These are phyloP conservation scores for Solenopsis fugax DNA, from an alignment of 1,140 invertebrate species.

Conservation along the genomic window DNA sequence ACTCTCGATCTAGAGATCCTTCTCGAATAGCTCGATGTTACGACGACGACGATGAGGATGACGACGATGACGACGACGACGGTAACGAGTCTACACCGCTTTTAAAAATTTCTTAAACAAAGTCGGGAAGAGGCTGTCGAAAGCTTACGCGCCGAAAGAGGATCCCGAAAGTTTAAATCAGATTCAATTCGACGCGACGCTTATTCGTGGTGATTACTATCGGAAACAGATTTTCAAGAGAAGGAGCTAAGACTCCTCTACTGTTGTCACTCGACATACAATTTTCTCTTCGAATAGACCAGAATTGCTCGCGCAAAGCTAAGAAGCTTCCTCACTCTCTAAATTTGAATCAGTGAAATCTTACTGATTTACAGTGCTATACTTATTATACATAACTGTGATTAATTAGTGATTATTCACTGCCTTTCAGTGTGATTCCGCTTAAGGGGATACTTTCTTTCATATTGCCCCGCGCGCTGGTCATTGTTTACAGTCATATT, in stretches of 20 bases:
- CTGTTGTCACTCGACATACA: neutral
- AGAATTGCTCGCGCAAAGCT: neutral
- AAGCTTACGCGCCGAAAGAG: neutral
- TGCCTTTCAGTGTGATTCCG: too few species aligned
- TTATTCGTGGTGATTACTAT: neutral
- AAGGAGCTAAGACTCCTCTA: neutral
- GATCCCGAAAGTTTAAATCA: slow-evolving; percentile 2
- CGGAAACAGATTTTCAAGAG: neutral
- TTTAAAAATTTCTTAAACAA: neutral
- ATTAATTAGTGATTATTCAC: too few species aligned
- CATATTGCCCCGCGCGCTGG: too few species aligned
- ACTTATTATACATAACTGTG: too few species aligned
- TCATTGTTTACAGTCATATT: too few species aligned
- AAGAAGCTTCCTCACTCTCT: neutral
- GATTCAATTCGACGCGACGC: neutral
- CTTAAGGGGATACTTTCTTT: too few species aligned
- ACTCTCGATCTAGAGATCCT: neutral
- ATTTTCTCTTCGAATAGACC: neutral
- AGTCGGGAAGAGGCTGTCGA: neutral
- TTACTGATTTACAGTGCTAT: too few species aligned
- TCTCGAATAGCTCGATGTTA: neutral
- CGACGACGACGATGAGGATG: neutral
- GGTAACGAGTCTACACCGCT: neutral
- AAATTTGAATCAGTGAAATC: neutral
- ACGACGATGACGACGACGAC: too few species aligned